These are phyloP conservation scores for Timema podura DNA, from an alignment of 2,888 invertebrate species.

Conservation along the genomic window DNA sequence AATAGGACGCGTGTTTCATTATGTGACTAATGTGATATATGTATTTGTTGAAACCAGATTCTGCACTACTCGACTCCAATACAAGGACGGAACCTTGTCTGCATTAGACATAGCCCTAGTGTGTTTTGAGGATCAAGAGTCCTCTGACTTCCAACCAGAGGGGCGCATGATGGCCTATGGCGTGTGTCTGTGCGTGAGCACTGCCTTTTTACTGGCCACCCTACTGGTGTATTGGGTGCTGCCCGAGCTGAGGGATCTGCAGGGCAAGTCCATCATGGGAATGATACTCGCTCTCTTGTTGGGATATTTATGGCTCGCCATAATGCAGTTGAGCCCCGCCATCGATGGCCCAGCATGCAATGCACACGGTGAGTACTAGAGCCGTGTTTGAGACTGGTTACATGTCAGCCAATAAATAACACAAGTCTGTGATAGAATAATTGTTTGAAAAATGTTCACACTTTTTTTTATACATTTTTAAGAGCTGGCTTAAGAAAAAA, in stretches of 20 bases:
- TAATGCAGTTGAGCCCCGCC: constrained; percentile 50
- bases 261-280: constrained; percentile 62
- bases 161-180: constrained; percentile 33
- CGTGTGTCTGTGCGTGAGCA: constrained; percentile 47
- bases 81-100: constrained; percentile 24
- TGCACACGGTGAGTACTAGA: constrained; percentile 47
- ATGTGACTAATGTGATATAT: not conserved
- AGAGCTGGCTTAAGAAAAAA: not conserved
- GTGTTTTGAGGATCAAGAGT: constrained; percentile 38
- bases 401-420: not conserved
- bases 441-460: no score
- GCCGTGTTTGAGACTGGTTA: not conserved
- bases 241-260: constrained; percentile 59
- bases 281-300: constrained; percentile 56
- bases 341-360: constrained; percentile 36
- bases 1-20: not conserved
- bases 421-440: no score
- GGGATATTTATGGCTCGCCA: constrained; percentile 55
- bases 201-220: constrained; percentile 56
- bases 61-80: constrained; percentile 37
- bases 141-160: not conserved
- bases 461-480: no score
- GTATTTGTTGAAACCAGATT: constrained; percentile 38
- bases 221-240: constrained; percentile 56
- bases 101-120: constrained; percentile 38